phyloP scores from a whole-genome alignment of 2,888 invertebrate species.

The Xestia rhomboidea region DNA sequence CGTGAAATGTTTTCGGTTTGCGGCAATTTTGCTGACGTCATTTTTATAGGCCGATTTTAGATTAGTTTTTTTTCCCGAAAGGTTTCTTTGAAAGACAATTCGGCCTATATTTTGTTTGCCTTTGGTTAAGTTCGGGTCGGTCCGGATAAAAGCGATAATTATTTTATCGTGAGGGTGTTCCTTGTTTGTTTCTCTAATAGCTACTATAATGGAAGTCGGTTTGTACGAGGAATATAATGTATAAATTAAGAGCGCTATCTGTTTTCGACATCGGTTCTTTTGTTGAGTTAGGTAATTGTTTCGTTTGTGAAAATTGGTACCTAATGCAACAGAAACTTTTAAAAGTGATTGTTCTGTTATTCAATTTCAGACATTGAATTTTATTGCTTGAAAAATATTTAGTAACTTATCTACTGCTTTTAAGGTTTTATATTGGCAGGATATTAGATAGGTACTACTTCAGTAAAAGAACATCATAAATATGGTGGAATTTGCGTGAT shows the following conservation, averaged over 20 bases:
- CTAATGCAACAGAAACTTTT: background rate
- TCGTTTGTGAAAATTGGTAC: constrained; percentile 46
- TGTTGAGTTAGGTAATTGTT: constrained; percentile 61
- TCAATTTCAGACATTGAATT: background rate
- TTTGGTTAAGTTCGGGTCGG: constrained; percentile 71
- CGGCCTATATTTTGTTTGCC: constrained; percentile 67
- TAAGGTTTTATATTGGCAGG: background rate
- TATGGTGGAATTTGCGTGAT: background rate
- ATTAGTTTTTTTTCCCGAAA: constrained; percentile 78
- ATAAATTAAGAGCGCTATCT: constrained; percentile 84
- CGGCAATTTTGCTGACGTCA: constrained; percentile 87
- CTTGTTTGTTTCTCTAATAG: constrained; percentile 91
- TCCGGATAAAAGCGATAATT: constrained; percentile 89
- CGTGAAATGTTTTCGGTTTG: constrained; percentile 75
- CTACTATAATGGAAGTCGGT: constrained; percentile 87
- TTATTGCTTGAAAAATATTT: background rate
- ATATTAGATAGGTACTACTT: background rate
- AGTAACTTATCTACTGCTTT: background rate
- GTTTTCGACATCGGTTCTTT: constrained; percentile 71
- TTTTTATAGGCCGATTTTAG: constrained; percentile 81
- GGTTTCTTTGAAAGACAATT: constrained; percentile 79
- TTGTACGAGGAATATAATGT: constrained; percentile 78
- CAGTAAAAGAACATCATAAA: background rate
- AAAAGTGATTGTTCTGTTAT: background rate
- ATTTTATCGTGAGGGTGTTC: constrained; percentile 87